These are phyloP conservation scores for Eilema caniola DNA, from an alignment of 2,888 invertebrate genomes.

Conservation along the genomic window DNA sequence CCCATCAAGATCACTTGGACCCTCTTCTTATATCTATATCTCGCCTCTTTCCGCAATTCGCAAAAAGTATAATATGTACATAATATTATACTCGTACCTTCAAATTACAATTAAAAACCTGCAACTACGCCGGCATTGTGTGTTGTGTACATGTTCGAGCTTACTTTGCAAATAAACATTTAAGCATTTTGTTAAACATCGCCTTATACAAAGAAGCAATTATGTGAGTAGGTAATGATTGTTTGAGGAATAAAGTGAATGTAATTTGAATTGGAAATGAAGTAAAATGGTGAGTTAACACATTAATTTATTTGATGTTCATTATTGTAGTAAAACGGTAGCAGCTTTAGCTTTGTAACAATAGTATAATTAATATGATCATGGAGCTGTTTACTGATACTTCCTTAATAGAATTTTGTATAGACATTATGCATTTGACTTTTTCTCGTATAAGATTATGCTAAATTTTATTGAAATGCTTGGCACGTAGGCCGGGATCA, in stretches of 20 bases:
- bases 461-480: not conserved
- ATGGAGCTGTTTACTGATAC: not conserved
- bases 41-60: no score
- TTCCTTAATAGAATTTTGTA: not conserved
- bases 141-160: not conserved
- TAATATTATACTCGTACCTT: not conserved
- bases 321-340: not conserved
- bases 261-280: conserved; percentile 10
- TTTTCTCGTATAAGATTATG: not conserved
- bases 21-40: no score
- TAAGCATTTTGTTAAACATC: not conserved
- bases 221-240: conserved; percentile 1
- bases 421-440: not conserved
- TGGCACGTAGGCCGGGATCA: not conserved
- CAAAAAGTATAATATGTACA: not conserved
- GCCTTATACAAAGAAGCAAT: not conserved
- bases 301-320: not conserved
- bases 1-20: no score
- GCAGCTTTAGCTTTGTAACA: not conserved
- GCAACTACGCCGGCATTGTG: not conserved
- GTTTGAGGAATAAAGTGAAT: not conserved
- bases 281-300: not conserved
- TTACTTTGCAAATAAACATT: not conserved
- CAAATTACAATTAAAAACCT: not conserved
- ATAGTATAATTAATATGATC: not conserved